Evolutionary conservation across 2,113 vertebrate genomes (phyloP).

Genomic region (Elanus axillaris): DNA sequence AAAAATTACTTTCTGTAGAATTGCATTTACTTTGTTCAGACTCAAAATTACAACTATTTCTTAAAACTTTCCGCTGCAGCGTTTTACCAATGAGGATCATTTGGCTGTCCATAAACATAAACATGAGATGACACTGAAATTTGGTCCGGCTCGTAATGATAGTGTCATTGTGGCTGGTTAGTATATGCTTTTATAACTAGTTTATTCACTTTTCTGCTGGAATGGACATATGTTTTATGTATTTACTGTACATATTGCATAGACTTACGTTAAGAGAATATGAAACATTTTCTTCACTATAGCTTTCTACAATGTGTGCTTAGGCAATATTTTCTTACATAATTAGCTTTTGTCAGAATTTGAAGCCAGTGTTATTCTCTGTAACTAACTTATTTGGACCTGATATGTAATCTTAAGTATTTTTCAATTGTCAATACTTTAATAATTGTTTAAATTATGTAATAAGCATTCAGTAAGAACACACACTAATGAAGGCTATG

Average conservation of each 20-base stretch:
- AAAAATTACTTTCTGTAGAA: conserved; percentile 59
- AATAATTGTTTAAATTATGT: neutral
- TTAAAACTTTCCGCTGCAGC: conserved; percentile 79
- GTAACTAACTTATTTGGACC: conserved; percentile 1
- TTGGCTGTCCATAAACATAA: conserved; percentile 99
- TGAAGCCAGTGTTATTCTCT: conserved; percentile 33
- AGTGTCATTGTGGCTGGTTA: conserved; percentile 97
- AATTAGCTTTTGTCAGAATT: conserved; percentile 3
- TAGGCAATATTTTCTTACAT: conserved; percentile 41
- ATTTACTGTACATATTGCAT: conserved; percentile 49
- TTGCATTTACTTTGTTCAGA: conserved; percentile 53
- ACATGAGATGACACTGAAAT: conserved; percentile 99
- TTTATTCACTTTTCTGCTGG: conserved; percentile 62
- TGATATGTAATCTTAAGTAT: neutral
- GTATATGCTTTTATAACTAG: conserved; percentile 67
- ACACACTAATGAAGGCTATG: neutral
- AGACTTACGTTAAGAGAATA: neutral
- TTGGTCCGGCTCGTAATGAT: conserved; percentile 97
- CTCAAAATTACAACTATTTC: conserved; percentile 67
- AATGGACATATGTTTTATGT: conserved; percentile 55
- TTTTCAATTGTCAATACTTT: neutral
- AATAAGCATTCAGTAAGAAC: neutral
- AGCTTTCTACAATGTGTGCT: conserved; percentile 29
- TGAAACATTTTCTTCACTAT: conserved; percentile 30
- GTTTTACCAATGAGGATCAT: conserved; percentile 99